These are phyloP conservation scores for Macrostomum lignano DNA, from an alignment of 1,140 invertebrate genomes.

Conservation along the genomic window DNA sequence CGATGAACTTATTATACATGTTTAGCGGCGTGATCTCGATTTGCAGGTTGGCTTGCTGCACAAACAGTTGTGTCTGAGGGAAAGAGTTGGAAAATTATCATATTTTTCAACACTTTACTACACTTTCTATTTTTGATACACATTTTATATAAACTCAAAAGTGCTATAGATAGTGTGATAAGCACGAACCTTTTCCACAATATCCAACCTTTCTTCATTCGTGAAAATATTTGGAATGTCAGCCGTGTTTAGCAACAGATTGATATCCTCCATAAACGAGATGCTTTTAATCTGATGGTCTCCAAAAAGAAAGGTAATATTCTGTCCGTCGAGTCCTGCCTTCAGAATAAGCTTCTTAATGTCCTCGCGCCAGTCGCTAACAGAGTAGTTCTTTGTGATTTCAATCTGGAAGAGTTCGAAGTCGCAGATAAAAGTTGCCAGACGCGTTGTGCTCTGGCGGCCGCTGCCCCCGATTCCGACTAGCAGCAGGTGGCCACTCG, in stretches of 20 bases:
- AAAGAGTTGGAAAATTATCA: too few species aligned
- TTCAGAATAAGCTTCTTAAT: constrained; percentile 48
- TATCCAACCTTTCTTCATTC: constrained; percentile 23
- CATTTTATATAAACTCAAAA: background rate
- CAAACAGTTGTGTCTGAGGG: constrained; percentile 20
- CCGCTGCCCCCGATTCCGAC: constrained; percentile 59
- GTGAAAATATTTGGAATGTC: constrained; percentile 27
- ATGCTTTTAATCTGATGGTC: constrained; percentile 26
- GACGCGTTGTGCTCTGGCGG: constrained; percentile 52
- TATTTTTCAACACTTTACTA: background rate
- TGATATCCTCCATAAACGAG: constrained; percentile 23
- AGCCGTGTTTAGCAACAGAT: constrained; percentile 26
- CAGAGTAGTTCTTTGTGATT: constrained; percentile 53
- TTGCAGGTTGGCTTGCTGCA: constrained; percentile 16
- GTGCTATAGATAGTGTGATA: too few species aligned
- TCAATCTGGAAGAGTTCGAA: constrained; percentile 62
- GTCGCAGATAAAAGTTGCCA: constrained; percentile 68
- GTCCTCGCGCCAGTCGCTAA: constrained; percentile 61
- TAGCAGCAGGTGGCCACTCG: constrained; percentile 27
- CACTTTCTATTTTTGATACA: background rate
- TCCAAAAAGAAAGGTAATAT: constrained; percentile 23
- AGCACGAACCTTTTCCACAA: constrained; percentile 16
- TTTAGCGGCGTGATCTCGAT: constrained; percentile 20
- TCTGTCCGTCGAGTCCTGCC: constrained; percentile 39
- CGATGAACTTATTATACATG: constrained; percentile 27